Percentiles rank a stretch among this genome's conserved stretches.
Conservation (phyloP, 2,797 vertebrate genomes). For the Xenopus petersii region DNA sequence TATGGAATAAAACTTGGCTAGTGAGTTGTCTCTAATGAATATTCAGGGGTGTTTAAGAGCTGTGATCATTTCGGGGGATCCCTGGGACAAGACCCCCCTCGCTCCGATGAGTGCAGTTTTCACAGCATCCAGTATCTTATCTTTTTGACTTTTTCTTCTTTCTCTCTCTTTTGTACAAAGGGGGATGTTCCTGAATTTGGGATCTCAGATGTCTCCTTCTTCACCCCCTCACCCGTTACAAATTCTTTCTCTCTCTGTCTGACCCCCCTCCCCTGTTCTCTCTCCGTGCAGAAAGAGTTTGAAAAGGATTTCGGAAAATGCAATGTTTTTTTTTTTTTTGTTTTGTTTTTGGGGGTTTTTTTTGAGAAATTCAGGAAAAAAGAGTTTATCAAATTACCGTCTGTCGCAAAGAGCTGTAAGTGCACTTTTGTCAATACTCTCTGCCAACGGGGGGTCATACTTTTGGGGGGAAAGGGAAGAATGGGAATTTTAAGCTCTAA, state of each 20-base stretch:
- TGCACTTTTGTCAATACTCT: conserved; percentile 67
- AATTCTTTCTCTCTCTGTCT: not conserved
- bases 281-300: conserved; percentile 54
- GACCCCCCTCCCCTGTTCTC: conserved; percentile 18
- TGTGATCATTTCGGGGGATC: conserved; percentile 38
- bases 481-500: not conserved
- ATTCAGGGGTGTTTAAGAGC: conserved; percentile 49
- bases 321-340: conserved; percentile 37
- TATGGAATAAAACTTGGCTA: conserved; percentile 62
- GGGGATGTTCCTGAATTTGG: conserved; percentile 35
- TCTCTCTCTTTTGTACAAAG: no score
- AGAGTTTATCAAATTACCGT: conserved; percentile 54
- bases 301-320: conserved; percentile 63
- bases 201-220: conserved; percentile 41
- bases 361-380: no score
- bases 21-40: conserved; percentile 56
- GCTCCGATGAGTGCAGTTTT: conserved; percentile 12
- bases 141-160: no score
- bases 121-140: not conserved
- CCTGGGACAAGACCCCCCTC: conserved; percentile 16
- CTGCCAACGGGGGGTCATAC: conserved; percentile 64
- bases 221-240: not conserved
- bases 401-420: conserved; percentile 59
- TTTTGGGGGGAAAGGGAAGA: conserved; percentile 63
- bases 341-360: conserved; percentile 25